phyloP scores from a whole-genome alignment of 2,113 vertebrate genomes.

The Psephotus haematonotus region DNA sequence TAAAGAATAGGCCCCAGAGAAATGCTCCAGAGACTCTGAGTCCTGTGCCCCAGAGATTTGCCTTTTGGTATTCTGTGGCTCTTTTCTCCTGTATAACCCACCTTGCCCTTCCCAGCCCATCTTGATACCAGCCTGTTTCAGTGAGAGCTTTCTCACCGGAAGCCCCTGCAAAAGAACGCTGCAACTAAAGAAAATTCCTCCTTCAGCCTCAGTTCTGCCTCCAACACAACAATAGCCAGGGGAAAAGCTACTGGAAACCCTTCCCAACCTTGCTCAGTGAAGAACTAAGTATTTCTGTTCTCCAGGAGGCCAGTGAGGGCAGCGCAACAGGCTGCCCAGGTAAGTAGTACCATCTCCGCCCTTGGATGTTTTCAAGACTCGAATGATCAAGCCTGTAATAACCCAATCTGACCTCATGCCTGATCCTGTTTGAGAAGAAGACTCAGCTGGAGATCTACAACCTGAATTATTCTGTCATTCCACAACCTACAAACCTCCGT shows the following conservation, averaged over 20 bases:
- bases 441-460: neutral
- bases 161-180: neutral
- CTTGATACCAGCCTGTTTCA: neutral
- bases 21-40: neutral
- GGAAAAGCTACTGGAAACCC: neutral
- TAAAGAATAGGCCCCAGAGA: neutral
- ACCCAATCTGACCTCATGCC: neutral
- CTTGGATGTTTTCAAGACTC: neutral
- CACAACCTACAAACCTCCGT: neutral
- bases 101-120: neutral
- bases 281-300: neutral
- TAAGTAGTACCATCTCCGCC: fast-evolving
- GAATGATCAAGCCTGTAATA: neutral
- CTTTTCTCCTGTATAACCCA: neutral
- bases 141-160: neutral
- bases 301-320: neutral
- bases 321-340: neutral
- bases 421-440: neutral
- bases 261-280: neutral
- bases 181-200: neutral
- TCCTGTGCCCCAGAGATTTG: neutral
- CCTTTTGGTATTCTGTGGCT: neutral
- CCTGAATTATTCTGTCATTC: neutral
- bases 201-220: neutral
- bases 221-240: neutral